Evolutionary conservation across 2,888 invertebrate species (phyloP), one percentile per base, ranked within the genome.

Genomic region (Metacarcinus magister): DNA sequence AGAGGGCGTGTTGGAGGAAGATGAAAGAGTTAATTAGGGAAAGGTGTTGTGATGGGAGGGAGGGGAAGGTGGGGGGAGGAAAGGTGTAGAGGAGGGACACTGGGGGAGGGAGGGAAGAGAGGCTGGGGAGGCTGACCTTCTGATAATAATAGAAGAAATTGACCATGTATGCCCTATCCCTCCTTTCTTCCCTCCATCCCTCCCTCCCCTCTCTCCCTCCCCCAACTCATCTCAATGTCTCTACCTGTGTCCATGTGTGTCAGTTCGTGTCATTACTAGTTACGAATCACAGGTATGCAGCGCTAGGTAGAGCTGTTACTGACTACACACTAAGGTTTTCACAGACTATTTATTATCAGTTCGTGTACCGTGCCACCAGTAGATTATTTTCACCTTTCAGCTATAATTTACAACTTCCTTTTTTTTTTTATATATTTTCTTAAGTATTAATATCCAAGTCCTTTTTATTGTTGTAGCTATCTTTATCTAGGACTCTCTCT

Each of bases 11-110:
- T 43, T 90, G 44, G 82, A 82, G 82, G 82, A 82, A 82, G 82
- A 82, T 82, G 82, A 82, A 82, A 82, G 82, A 82, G 82, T 82
- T 82, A 82, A 82, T 82, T 82, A 82, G 82, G 28, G 82, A 82
- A 82, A 82, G 82, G 82, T 82, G 82, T 4, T 82, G 82, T 82
- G 82, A 82, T 19, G 32, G 44, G 82, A 28, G 8, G 82, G 32
- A 82, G 82, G 13, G 82, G 82, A 32, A 5, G 19, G 32, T 28
- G 28, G 7, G 82, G 82, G 8, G 28, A 32, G 23, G 10, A 23
- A 67, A 23, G 82, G 10, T 28, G 82, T 32, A 13, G 28, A 82
- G 28, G 32, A 32, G 32, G 82, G 82, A 44, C 2, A 46, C 3
- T n/a, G 44, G 1, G 44, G 91, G 46, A 46, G 91, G 46, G 2